A percentile compares a stretch with the other conserved stretches of the same genome.
These are phyloP conservation scores for Hafferia zeledoni DNA, from an alignment of 2,797 vertebrate species.

Conservation along the genomic window DNA sequence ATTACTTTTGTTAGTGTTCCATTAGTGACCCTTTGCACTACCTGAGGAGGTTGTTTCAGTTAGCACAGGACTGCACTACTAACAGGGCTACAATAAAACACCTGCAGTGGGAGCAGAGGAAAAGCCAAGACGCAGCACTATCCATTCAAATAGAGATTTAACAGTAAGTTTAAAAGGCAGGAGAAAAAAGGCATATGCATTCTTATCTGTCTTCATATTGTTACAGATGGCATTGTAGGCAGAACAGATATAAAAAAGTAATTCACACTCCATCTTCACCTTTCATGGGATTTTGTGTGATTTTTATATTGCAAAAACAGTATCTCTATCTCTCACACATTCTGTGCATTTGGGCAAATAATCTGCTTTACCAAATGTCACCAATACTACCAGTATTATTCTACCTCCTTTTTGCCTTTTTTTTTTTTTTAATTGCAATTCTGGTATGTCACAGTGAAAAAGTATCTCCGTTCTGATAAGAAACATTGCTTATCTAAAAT, in stretches of 20 bases:
- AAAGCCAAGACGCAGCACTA: neutral
- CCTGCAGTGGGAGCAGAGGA: neutral
- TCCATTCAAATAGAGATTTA: neutral
- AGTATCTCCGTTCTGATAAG: neutral
- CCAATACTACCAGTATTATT: neutral
- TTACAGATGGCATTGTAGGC: neutral
- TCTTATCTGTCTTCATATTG: neutral
- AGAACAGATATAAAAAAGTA: neutral
- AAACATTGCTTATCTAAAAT: neutral
- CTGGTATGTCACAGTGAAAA: neutral
- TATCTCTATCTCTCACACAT: neutral
- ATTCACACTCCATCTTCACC: neutral
- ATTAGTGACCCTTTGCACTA: neutral
- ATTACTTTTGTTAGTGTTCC: neutral
- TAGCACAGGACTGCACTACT: neutral
- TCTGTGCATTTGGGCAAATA: neutral
- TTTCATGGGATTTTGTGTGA: neutral
- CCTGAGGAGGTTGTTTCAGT: neutral
- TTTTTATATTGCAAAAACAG: neutral
- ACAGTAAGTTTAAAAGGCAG: neutral
- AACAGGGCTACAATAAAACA: neutral
- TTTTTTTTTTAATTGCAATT: neutral
- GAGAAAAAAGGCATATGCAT: neutral
- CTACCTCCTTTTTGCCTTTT: neutral
- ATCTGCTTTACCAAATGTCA: neutral